phyloP scores from a whole-genome alignment of 2,888 invertebrate genomes.

The Zelleria hepariella region DNA sequence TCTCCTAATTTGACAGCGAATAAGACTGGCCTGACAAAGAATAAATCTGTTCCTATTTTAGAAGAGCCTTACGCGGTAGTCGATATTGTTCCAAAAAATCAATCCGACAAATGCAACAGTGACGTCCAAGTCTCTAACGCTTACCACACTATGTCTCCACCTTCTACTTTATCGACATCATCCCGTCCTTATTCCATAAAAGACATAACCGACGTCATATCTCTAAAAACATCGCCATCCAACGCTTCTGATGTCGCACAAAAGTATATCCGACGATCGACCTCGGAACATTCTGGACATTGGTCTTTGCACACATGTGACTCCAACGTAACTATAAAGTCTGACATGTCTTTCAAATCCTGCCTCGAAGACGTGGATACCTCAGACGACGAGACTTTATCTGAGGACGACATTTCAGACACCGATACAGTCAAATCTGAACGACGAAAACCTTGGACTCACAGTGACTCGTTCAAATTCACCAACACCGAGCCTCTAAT shows the following conservation, averaged over 20 bases:
- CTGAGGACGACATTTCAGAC: constrained; percentile 56
- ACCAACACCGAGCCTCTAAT: constrained; percentile 36
- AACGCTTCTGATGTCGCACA: constrained; percentile 45
- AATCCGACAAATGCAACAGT: constrained; percentile 19
- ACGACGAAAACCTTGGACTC: constrained; percentile 58
- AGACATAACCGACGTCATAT: constrained; percentile 58
- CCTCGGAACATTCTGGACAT: constrained; percentile 63
- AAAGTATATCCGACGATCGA: constrained; percentile 41
- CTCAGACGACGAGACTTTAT: constrained; percentile 46
- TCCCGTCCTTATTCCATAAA: constrained; percentile 54
- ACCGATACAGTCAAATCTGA: constrained; percentile 56
- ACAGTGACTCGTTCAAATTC: constrained; percentile 60
- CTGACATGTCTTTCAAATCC: constrained; percentile 53
- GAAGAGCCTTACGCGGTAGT: constrained; percentile 55
- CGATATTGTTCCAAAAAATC: constrained; percentile 36
- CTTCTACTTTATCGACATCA: constrained; percentile 41
- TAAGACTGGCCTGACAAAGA: constrained; percentile 38
- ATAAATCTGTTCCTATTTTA: constrained; percentile 49
- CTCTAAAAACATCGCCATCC: constrained; percentile 43
- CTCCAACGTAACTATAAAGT: constrained; percentile 54
- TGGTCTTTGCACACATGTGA: constrained; percentile 59
- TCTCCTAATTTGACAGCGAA: constrained; percentile 42
- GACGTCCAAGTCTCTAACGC: constrained; percentile 12
- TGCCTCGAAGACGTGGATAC: constrained; percentile 45
- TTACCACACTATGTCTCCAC: constrained; percentile 41